Evolutionary conservation across 1,140 invertebrate genomes (phyloP), one percentile per base, ranked within the genome.

Genomic region (Daktulosphaira vitifoliae): DNA sequence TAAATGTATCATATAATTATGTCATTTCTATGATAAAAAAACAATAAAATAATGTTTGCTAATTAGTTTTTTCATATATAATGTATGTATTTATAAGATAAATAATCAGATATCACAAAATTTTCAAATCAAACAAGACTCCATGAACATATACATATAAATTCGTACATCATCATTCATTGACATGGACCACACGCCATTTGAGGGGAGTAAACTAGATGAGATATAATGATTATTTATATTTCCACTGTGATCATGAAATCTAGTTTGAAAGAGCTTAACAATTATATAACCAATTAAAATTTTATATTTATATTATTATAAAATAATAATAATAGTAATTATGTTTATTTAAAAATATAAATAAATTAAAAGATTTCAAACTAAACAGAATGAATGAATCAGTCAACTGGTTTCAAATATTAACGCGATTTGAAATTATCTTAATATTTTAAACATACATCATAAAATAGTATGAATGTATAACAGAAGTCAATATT

Each of bases 61-160:
- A 62, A 26, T 33, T 46, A 25, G 44, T 62, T 59, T 46, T 48
- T 15, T 48, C 20, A 4, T 44, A 44, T 44, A 59, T 52, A 16
- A 59, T 59, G 39, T 59, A 59, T 46, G 54, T 46, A 62, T 62
- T 62, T 22, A 48, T 62, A 62, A 62, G 56, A 62, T 62, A 46
- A 62, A 62, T 62, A 62, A 62, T 62, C 56, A 62, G 46, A 62
- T 62, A 62, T 62, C 56, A 62, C 56, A 62, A 62, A 62, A 62
- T 46, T 62, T 62, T 39, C 39, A 62, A 62, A 62, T 62, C 56
- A 62, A 62, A 62, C 56, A 62, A 62, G 56, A 62, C 56, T 62
- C 56, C 56, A 62, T 62, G 56, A 62, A 62, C 56, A 62, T 62
- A 48, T 46, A 48, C 54, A 62, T 39, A 48, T 62, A 29, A 62